Percentiles rank a stretch among this genome's conserved stretches.
These are phyloP conservation scores for Eulemur coronatus DNA, from an alignment of 2,797 vertebrate species.

Conservation along the genomic window DNA sequence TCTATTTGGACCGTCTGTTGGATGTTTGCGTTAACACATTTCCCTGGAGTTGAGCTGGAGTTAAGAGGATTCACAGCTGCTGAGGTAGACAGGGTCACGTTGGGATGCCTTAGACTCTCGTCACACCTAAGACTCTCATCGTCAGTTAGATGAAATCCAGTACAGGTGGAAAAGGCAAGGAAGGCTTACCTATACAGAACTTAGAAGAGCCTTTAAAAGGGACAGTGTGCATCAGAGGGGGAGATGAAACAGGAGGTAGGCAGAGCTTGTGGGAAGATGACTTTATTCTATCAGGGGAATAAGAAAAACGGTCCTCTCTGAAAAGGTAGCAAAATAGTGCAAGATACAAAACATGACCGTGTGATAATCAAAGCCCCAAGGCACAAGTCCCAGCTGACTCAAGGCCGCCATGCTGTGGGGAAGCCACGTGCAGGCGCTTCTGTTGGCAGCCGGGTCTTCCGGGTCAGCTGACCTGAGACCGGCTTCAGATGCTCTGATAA, in stretches of 20 bases:
- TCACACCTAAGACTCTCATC: background rate
- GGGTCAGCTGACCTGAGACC: accelerated
- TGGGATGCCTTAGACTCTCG: background rate
- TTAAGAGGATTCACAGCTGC: background rate
- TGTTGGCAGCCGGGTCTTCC: accelerated
- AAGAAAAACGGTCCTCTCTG: background rate
- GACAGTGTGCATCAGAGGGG: background rate
- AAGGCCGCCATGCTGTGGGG: accelerated
- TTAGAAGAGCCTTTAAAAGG: background rate
- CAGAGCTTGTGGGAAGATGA: background rate
- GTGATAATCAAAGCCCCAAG: background rate
- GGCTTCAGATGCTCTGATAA: no score
- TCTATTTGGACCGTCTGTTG: background rate
- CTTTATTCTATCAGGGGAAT: background rate
- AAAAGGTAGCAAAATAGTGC: background rate
- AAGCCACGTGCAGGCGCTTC: accelerated
- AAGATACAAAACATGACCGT: accelerated
- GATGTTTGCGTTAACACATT: background rate
- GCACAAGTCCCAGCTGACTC: accelerated
- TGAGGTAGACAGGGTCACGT: accelerated
- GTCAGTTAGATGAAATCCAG: background rate
- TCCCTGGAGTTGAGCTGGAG: background rate
- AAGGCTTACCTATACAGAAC: background rate
- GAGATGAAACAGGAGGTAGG: background rate
- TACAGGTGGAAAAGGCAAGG: background rate